A percentile compares a stretch with the other conserved stretches of the same genome.
These are phyloP conservation scores for Lithophane socia DNA, from an alignment of 2,888 invertebrate species.

Conservation along the genomic window DNA sequence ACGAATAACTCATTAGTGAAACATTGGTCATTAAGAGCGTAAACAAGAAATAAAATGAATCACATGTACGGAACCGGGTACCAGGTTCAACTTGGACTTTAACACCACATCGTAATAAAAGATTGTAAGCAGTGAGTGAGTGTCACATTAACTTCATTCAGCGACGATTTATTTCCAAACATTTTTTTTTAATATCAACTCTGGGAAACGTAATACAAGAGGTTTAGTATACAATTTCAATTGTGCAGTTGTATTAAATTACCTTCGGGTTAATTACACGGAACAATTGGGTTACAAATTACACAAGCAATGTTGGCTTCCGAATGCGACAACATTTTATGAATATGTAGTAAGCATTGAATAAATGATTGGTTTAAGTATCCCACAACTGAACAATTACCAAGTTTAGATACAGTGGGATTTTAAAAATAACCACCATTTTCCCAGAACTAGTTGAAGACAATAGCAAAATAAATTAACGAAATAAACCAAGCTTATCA, in stretches of 20 bases:
- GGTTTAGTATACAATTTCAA: slow-evolving; percentile 51
- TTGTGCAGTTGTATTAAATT: slow-evolving; percentile 40
- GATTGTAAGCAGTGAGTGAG: slow-evolving; percentile 41
- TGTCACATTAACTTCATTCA: slow-evolving; percentile 44
- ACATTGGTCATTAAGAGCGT: slow-evolving; percentile 33
- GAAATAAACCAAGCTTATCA: slow-evolving; percentile 15
- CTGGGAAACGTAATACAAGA: slow-evolving; percentile 42
- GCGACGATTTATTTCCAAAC: slow-evolving; percentile 28
- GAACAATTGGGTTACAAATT: slow-evolving; percentile 42
- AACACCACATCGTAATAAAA: slow-evolving; percentile 41
- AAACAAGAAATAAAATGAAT: slow-evolving; percentile 53
- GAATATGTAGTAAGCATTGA: background rate
- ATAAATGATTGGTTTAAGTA: background rate
- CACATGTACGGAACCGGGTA: slow-evolving; percentile 29
- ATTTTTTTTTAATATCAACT: slow-evolving; percentile 31
- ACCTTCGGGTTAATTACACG: slow-evolving; percentile 42
- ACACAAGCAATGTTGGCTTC: slow-evolving; percentile 12
- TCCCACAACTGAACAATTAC: background rate
- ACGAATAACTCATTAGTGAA: slow-evolving; percentile 36
- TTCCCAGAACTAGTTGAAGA: slow-evolving; percentile 30
- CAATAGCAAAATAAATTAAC: slow-evolving; percentile 39
- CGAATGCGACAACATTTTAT: background rate
- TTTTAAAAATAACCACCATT: slow-evolving; percentile 13
- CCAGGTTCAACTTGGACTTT: slow-evolving; percentile 54
- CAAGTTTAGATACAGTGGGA: background rate